Conservation (phyloP, 2,113 vertebrate species). For the Cynocephalus volans region DNA sequence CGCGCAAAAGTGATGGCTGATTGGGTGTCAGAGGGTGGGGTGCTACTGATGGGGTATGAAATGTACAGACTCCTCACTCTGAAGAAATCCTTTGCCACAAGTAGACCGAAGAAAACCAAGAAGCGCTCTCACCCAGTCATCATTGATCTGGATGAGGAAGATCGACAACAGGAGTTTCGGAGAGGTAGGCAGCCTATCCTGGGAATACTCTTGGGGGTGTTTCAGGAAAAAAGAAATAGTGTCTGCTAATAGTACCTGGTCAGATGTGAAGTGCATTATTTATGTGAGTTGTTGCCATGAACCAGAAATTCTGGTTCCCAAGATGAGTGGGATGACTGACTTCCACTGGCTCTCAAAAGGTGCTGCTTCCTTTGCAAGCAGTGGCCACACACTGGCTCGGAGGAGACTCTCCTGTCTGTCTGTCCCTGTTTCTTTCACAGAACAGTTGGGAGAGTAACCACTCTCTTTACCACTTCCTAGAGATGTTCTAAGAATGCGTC, state of each 20-base stretch:
- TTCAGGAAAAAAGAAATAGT: neutral
- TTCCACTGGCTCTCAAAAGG: neutral
- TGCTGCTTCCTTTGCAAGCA: neutral
- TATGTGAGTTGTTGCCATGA: neutral
- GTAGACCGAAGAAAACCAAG: constrained; percentile 98
- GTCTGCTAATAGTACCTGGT: neutral
- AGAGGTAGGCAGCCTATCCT: constrained; percentile 90
- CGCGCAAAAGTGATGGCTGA: constrained; percentile 98
- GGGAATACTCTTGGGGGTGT: neutral
- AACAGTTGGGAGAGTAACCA: neutral
- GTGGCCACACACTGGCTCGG: neutral
- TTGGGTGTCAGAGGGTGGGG: constrained; percentile 96
- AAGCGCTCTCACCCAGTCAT: constrained; percentile 97
- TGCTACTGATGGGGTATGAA: constrained; percentile 99
- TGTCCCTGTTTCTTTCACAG: neutral
- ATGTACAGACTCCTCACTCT: constrained; percentile 99
- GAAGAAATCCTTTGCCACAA: constrained; percentile 98
- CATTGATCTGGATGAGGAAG: constrained; percentile 99
- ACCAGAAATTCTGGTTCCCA: neutral
- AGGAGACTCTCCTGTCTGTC: neutral
- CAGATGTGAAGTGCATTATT: neutral
- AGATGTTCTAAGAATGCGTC: constrained; percentile 2
- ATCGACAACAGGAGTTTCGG: constrained; percentile 97
- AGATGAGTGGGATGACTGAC: neutral
- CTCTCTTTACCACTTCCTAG: neutral